Evolutionary conservation across 2,888 invertebrate species (phyloP).

Genomic region (Cosmia trapezina): DNA sequence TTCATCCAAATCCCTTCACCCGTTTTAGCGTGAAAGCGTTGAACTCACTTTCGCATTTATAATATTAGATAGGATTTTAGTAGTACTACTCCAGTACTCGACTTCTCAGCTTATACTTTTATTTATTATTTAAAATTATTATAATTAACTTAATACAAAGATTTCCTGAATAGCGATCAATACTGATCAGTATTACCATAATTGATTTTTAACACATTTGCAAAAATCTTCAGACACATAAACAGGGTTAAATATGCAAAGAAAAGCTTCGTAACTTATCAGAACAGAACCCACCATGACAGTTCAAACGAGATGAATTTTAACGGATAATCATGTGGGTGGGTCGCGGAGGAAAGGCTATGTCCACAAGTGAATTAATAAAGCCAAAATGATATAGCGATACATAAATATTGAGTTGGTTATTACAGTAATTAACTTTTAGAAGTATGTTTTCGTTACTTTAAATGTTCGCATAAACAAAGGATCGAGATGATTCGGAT

Average conservation of each 20-base stretch:
- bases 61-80: neutral
- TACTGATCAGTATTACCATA: neutral
- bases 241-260: neutral
- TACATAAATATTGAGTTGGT: constrained; percentile 21
- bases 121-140: neutral
- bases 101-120: neutral
- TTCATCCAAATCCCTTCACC: too few relatives aligned
- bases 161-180: too few relatives aligned
- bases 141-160: neutral
- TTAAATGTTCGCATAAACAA: neutral
- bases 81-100: neutral
- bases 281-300: constrained; percentile 17
- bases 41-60: too few relatives aligned
- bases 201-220: neutral
- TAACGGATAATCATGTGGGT: constrained; percentile 41
- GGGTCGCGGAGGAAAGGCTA: constrained; percentile 20
- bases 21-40: too few relatives aligned
- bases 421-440: constrained; percentile 17
- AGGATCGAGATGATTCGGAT: neutral
- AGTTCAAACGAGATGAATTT: constrained; percentile 28
- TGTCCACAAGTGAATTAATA: constrained; percentile 36
- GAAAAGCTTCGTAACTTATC: constrained; percentile 15
- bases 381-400: constrained; percentile 19
- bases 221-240: too few relatives aligned
- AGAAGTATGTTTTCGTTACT: neutral